Evolutionary conservation across 2,888 invertebrate species (phyloP), one percentile per base, ranked within the genome.

Genomic region (Epistrophella euchroma): DNA sequence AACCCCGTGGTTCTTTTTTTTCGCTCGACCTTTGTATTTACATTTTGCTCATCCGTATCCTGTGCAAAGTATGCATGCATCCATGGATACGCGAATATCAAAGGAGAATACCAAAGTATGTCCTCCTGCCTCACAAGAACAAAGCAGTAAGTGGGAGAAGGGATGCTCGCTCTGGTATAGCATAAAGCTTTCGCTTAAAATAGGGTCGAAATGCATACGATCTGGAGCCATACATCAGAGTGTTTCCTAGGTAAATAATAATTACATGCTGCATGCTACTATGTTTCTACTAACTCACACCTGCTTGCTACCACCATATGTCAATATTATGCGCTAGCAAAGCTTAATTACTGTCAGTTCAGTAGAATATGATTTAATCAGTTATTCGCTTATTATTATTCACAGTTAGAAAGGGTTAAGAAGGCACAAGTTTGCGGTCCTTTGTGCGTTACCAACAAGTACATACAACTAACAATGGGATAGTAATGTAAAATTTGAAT

Each of bases 301-400:
- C 45, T 15, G 19, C 43, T 25, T 15, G 19, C 43, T 25, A 37
- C 81, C 81, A 56, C 72, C 72, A 70, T 81, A 68, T 85, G 81
- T 85, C 81, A 70, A 81, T 81, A 81, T 84, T 81, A 70, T 81
- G 80, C 75, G 47, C 64, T 58, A 45, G 73, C 60, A 73, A 73
- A 64, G 70, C 76, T 81, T 85, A 85, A 85, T 85, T 81, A 85
- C 81, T 81, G 81, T 85, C 76, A 80, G 85, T 76, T 81, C 80
- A 79, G 73, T 81, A 62, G 81, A 77, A 85, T 80, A 85, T 85
- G 85, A 81, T 85, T 85, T 85, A 85, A 85, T 85, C 81, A 85
- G 81, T 81, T 85, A 85, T 85, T 85, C 81, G 73, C 73, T 85
- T 85, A 76, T 80, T 85, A 76, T 80, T 68, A 80, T 80, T 75